Base-by-base conservation (phyloP, 1,140 invertebrate species). In the Yoshiicerus persimilis region DNA sequence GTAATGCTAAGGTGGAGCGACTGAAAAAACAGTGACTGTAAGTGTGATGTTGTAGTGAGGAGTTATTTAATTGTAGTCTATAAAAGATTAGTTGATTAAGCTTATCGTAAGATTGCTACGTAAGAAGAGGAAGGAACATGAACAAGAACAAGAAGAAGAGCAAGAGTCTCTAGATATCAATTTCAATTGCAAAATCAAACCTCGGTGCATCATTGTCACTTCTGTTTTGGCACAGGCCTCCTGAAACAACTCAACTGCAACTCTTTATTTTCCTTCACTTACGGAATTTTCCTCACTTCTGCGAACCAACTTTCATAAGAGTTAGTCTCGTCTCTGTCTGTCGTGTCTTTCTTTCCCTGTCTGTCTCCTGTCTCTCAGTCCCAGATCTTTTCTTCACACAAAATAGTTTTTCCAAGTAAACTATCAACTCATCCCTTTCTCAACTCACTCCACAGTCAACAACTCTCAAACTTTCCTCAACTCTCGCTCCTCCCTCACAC, bases 141-240 rank as follows among this genome's bases (percentile, higher is more conserved):
- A 47, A 66, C 47, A 86, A 86, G 85, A 70, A 38, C 80, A 84
- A 70, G 83, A 84, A 77, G 23, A 36, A 64, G 27, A 75, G 25
- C n/a, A 39, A 77, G 36, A 27, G 32, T 77, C 41, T 87, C 34
- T 70, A 77, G 34, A 16, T 87, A 70, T 75, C 85, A 62, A 64
- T 86, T 62, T 86, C 85, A 86, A 66, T 64, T 56, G 39, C 39
- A 64, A 85, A 64, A 85, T 70, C 89, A 89, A 89, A 90, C 89
- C 89, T 90, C 89, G 88, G 87, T 90, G 89, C 89, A 90, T 90
- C 88, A 90, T 89, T 83, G 86, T 84, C 62, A 89, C 87, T 88
- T 84, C 84, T 85, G 56, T 86, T 87, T 84, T 64, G 38, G 10
- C 75, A 36, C 47, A 88, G 56, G 16, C 83, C 84, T 36, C 34